Percentiles rank a stretch among this genome's conserved stretches.
Conservation (phyloP, 2,113 vertebrate genomes). For the Chrysemys picta region DNA sequence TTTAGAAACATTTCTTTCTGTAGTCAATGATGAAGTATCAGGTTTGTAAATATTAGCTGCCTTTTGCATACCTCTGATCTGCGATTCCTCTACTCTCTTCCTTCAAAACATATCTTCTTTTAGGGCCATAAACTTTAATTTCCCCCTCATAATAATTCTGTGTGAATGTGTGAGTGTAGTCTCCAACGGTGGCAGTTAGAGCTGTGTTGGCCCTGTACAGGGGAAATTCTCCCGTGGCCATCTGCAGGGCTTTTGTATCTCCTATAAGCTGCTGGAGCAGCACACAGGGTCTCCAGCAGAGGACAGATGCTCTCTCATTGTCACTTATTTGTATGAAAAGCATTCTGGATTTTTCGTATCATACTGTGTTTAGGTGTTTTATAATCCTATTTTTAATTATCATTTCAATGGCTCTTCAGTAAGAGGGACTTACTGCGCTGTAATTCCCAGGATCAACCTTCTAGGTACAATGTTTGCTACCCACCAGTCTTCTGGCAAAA, state of each 20-base stretch:
- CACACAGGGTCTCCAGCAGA: background rate
- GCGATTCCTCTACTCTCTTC: background rate
- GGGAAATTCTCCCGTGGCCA: rapidly evolving
- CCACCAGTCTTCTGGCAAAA: background rate
- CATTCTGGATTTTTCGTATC: rapidly evolving
- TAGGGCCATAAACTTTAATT: background rate
- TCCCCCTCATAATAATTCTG: background rate
- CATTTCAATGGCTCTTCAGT: rapidly evolving
- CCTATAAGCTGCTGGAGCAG: background rate
- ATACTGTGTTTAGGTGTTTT: rapidly evolving
- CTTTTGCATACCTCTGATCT: background rate
- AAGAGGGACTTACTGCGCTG: rapidly evolving
- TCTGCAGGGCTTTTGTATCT: background rate
- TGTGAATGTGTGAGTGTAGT: rapidly evolving
- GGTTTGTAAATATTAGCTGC: background rate
- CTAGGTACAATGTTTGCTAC: rapidly evolving
- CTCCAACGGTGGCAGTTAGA: rapidly evolving
- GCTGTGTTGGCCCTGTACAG: rapidly evolving
- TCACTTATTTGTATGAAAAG: background rate
- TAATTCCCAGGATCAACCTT: background rate
- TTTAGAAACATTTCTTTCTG: background rate
- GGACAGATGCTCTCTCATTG: background rate
- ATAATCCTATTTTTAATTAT: background rate
- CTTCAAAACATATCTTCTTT: background rate
- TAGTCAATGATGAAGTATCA: too few species aligned